phyloP scores from a whole-genome alignment of 2,113 vertebrate genomes.

The Polypterus bichir region DNA sequence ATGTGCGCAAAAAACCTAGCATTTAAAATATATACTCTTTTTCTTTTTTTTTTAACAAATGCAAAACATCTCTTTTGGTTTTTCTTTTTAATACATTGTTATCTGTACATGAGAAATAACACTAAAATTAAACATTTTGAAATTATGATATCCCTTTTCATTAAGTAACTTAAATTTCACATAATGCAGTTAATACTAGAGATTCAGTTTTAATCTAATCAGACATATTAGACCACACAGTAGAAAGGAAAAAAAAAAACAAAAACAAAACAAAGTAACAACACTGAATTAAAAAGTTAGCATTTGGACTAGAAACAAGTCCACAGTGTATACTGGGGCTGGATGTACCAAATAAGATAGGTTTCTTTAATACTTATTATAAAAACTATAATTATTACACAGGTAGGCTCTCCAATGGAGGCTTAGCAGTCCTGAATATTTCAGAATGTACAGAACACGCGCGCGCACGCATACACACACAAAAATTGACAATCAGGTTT shows the following conservation, averaged over 20 bases:
- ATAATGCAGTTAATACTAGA: conserved; percentile 87
- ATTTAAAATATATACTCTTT: too few relatives aligned
- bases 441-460: conserved; percentile 36
- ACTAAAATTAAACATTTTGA: conserved; percentile 86
- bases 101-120: conserved; percentile 75
- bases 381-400: conserved; percentile 61
- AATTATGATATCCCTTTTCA: conserved; percentile 98
- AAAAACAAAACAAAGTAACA: conserved; percentile 36
- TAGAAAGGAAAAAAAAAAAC: conserved; percentile 56
- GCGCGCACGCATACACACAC: neutral
- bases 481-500: conserved; percentile 44
- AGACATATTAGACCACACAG: conserved; percentile 93
- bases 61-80: conserved; percentile 68
- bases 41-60: conserved; percentile 27
- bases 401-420: conserved; percentile 44
- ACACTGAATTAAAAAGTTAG: conserved; percentile 89
- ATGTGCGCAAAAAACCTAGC: conserved; percentile 28
- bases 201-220: conserved; percentile 73
- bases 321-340: conserved; percentile 41
- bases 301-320: conserved; percentile 47
- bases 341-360: conserved; percentile 56
- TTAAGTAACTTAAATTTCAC: conserved; percentile 66
- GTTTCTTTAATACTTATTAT: conserved; percentile 55
- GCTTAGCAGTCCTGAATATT: conserved; percentile 66
- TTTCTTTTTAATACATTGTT: conserved; percentile 86